These are phyloP conservation scores for Hydropsyche betteni DNA, from an alignment of 2,888 invertebrate species.

Conservation along the genomic window DNA sequence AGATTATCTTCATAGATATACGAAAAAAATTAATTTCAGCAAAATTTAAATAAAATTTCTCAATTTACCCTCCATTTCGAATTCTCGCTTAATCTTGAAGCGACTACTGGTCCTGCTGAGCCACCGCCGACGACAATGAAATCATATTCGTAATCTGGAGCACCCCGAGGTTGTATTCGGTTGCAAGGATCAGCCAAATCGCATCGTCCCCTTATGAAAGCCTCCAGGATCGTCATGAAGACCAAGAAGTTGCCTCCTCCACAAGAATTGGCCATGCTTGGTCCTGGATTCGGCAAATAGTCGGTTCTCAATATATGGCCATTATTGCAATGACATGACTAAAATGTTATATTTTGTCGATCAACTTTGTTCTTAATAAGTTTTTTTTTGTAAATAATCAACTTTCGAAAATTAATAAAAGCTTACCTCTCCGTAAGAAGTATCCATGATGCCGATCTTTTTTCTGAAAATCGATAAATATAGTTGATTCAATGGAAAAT, in stretches of 20 bases:
- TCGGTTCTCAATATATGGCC: constrained; percentile 65
- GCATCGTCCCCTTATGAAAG: constrained; percentile 69
- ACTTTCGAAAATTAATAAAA: too few relatives aligned
- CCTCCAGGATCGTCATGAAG: constrained; percentile 73
- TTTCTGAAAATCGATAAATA: not conserved
- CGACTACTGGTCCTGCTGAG: constrained; percentile 72
- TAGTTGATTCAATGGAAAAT: not conserved
- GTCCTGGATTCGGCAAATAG: constrained; percentile 66
- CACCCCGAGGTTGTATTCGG: constrained; percentile 61
- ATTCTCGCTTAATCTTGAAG: constrained; percentile 72
- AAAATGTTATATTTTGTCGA: not conserved
- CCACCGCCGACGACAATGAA: constrained; percentile 75
- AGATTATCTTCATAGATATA: too few relatives aligned
- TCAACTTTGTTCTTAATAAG: too few relatives aligned
- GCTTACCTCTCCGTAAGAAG: constrained; percentile 14
- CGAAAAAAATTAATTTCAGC: too few relatives aligned
- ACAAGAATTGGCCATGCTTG: constrained; percentile 68
- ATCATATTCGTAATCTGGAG: constrained; percentile 67
- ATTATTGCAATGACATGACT: constrained; percentile 45
- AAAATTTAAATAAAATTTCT: too few relatives aligned
- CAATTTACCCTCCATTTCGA: constrained; percentile 68
- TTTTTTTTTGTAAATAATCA: too few relatives aligned
- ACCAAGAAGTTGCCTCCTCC: constrained; percentile 68
- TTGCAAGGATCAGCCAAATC: constrained; percentile 70
- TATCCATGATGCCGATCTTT: not conserved